Base-by-base conservation (phyloP, 2,797 vertebrate genomes). In the Melanotaenia parkinsoni region DNA sequence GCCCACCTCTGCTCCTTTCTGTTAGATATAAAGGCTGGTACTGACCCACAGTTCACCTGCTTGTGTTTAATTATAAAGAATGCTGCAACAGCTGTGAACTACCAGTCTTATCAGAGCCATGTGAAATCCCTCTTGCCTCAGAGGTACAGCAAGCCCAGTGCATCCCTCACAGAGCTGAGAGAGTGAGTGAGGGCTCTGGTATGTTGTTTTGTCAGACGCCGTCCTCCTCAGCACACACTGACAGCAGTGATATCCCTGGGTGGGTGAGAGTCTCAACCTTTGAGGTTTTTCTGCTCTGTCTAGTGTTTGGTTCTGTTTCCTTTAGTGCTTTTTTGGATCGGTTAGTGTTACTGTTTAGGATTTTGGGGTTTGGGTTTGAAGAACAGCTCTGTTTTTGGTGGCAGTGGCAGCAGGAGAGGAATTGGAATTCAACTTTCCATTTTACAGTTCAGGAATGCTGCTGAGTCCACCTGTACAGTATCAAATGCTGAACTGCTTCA, bases 31-130 rank as follows among this genome's bases (percentile, higher is more conserved):
- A 77, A 78, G 78, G 72, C 69, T 33, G n/a, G 38, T 70, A 73
- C 84, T 89, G 88, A 93, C 85, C 88, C 63, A 69, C 70, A 74
- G 75, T 86, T 83, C 67, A 70, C 63, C n/a, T 63, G 76, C 75
- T 88, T 56, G 75, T 90, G 78, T 82, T 88, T 85, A 89, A 88
- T 91, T 85, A 90, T 86, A 92, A 84, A 40, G 81, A 92, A 86
- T 74, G 58, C 64, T 22, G 79, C 28, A 22, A 76, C 5, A 56
- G 54, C 59, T 84, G 79, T 76, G 70, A 89, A 77, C 76, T 77
- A 75, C 71, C 75, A 76, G 74, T 78, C 78, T 82, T 76, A 81
- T 90, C 75, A 77, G 84, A 90, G 76, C 58, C 61, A 69, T 60
- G 72, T 57, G 77, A 86, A 87, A 86, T 81, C 81, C 72, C 61